These are phyloP conservation scores for Latrodectus hesperus DNA, from an alignment of 2,888 invertebrate genomes.

Conservation along the genomic window DNA sequence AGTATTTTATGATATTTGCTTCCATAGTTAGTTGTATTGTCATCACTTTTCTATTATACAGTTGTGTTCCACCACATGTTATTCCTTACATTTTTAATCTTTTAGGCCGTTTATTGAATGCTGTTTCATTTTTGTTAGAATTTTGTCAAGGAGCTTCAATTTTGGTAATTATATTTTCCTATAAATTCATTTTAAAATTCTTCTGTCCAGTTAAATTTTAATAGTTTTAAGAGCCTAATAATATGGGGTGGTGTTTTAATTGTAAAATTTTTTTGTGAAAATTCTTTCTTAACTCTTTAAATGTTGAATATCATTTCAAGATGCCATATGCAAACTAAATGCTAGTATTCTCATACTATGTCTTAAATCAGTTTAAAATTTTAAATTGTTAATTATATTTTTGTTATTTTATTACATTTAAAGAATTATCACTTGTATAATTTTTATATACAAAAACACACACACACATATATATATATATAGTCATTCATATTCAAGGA, in stretches of 20 bases:
- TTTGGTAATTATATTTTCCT: slow-evolving; percentile 29
- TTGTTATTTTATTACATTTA: background rate
- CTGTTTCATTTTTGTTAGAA: slow-evolving; percentile 55
- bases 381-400: slow-evolving; percentile 1
- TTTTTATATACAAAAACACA: no score
- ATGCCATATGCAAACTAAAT: no score
- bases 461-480: no score
- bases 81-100: slow-evolving; percentile 79
- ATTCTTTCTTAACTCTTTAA: no score
- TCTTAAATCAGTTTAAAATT: background rate
- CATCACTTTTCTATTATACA: slow-evolving; percentile 81
- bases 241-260: no score
- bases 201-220: no score
- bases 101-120: slow-evolving; percentile 67
- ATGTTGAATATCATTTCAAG: no score
- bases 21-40: slow-evolving; percentile 76
- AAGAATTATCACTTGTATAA: no score
- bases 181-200: no score
- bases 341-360: background rate
- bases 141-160: slow-evolving; percentile 60
- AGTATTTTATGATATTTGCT: slow-evolving; percentile 81
- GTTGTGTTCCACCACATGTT: slow-evolving; percentile 82
- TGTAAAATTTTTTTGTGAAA: no score
- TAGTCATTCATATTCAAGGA: no score
- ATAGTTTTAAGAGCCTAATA: no score